Base-by-base conservation (phyloP, 2,888 invertebrate species). In the Catocala sponsa region DNA sequence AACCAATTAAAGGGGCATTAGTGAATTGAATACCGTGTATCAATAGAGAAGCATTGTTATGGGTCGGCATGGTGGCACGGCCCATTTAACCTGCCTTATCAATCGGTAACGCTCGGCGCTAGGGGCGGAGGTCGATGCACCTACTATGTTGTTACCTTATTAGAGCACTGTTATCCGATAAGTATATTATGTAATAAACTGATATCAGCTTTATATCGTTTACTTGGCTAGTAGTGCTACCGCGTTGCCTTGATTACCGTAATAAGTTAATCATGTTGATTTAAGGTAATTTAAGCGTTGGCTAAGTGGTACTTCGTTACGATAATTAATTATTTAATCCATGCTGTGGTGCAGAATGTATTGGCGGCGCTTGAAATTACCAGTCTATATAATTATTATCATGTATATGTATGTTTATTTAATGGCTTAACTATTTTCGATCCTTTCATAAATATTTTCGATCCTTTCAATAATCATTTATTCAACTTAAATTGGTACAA, bases 1-100 rank as follows among this genome's bases (percentile, higher is more conserved):
- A 89, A 89, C 91, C 91, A 91, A 91, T 92, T 92, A 92, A 83
- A 85, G 83, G 85, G 88, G 80, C 81, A 91, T 93, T 92, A 92
- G 89, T 87, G 87, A 90, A 90, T 89, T 92, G 93, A 92, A 93
- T 91, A 85, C 86, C 80, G 74, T 83, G 85, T 86, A 89, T 88
- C 90, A 85, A 88, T 87, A 85, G 83, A 72, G 78, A 70, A 73
- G 81, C 82, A 90, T 91, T 91, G 91, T 91, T 85, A 86, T 82
- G 84, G 82, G 79, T 80, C 79, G 78, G 71, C 62, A 81, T 82
- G 80, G 83, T 80, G 82, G 79, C 77, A 91, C 88, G 91, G 87
- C 78, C 89, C 91, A 92, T 93, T 92, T 89, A 91, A 88, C 87
- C 82, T 75, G 83, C 80, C 83, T 91, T 91, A 91, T 91, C 91